A percentile compares a stretch with the other conserved stretches of the same genome.
phyloP scores from a whole-genome alignment of 2,797 vertebrate genomes.

The Pteronotus mesoamericanus region DNA sequence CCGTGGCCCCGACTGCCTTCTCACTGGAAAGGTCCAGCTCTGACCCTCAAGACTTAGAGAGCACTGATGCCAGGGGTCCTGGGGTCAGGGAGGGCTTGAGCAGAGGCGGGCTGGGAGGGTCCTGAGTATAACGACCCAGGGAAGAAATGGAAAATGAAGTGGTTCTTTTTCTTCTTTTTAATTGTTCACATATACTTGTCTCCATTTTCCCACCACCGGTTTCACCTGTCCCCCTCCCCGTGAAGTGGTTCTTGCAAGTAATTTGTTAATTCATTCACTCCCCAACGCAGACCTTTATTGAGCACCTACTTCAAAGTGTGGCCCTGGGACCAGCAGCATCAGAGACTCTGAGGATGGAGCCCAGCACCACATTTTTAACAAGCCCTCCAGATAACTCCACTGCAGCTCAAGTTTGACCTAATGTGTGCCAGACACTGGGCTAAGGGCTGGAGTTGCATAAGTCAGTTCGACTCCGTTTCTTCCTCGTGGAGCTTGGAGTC shows the following conservation, averaged over 20 bases:
- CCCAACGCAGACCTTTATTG: neutral
- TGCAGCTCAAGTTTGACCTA: neutral
- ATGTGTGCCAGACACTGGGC: neutral
- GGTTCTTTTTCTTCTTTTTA: too few relatives aligned
- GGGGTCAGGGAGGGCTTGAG: neutral
- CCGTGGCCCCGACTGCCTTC: neutral
- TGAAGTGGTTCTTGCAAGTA: neutral
- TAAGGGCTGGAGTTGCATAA: neutral
- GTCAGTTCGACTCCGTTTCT: neutral
- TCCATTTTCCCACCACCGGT: too few relatives aligned
- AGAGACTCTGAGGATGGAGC: neutral
- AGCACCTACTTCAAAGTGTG: neutral
- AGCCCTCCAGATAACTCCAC: neutral
- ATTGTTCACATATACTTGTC: too few relatives aligned
- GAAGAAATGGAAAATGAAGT: neutral
- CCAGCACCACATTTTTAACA: neutral
- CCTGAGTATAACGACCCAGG: neutral
- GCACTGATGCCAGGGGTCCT: rapidly evolving
- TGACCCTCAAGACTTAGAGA: neutral
- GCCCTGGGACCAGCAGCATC: neutral
- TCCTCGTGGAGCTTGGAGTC: neutral
- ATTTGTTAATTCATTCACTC: neutral
- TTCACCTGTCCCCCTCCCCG: too few relatives aligned
- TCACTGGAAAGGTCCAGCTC: neutral
- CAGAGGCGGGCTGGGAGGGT: neutral